phyloP scores from a whole-genome alignment of 2,113 vertebrate genomes.

The Hypomesus transpacificus region DNA sequence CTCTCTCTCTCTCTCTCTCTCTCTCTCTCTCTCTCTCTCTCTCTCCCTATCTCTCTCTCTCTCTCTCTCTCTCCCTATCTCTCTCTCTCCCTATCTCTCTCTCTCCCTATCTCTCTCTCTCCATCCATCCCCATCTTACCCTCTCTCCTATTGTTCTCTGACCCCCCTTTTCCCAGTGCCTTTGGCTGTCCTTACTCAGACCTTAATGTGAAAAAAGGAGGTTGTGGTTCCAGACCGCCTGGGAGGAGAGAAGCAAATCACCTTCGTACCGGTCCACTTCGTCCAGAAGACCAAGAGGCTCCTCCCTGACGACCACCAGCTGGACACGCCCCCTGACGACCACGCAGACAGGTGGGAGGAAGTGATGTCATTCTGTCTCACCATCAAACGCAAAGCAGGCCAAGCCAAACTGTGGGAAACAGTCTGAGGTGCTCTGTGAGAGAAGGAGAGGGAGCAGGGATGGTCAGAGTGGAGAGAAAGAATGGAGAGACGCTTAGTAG shows the following conservation, averaged over 20 bases:
- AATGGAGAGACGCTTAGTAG: background rate
- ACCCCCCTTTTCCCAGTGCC: slow-evolving; percentile 56
- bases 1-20: no score
- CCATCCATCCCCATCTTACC: background rate
- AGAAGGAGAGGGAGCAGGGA: background rate
- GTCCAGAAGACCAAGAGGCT: slow-evolving; percentile 50
- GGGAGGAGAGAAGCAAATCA: slow-evolving; percentile 62
- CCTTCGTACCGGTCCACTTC: slow-evolving; percentile 58
- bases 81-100: background rate
- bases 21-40: no score
- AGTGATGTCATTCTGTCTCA: background rate
- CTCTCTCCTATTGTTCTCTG: background rate
- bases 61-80: background rate
- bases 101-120: background rate
- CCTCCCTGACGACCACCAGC: slow-evolving; percentile 33
- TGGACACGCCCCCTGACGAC: slow-evolving; percentile 13
- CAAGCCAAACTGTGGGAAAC: background rate
- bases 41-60: no score
- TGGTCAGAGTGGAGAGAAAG: background rate
- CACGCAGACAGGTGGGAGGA: slow-evolving; percentile 44
- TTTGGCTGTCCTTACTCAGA: slow-evolving; percentile 80
- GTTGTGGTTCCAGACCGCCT: slow-evolving; percentile 69
- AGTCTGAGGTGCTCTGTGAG: background rate
- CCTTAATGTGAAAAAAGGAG: slow-evolving; percentile 72
- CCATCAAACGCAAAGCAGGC: background rate